Base-by-base conservation (phyloP, 1,140 invertebrate genomes). In the Macrostomum lignano region DNA sequence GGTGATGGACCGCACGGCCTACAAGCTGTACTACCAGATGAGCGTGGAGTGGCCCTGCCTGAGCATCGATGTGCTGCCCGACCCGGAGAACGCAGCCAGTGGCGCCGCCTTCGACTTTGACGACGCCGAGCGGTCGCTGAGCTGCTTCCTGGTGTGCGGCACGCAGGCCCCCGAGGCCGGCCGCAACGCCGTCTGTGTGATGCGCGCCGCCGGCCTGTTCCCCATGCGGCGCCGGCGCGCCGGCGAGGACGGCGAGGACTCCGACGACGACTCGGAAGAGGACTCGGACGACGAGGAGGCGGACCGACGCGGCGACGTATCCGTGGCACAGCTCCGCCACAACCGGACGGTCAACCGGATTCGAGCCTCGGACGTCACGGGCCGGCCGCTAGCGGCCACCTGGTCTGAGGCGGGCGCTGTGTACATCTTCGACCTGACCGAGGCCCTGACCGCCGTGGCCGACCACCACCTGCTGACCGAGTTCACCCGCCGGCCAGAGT, bases 291-390 rank as follows among this genome's bases (percentile, higher is more conserved):
- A n/a, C n/a, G n/a, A n/a, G n/a, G n/a, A n/a, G n/a, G n/a, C n/a
- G n/a, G n/a, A n/a, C n/a, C n/a, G n/a, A n/a, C n/a, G n/a, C n/a
- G n/a, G n/a, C n/a, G n/a, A n/a, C n/a, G n/a, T n/a, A n/a, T n/a
- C n/a, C n/a, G n/a, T n/a, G n/a, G n/a, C n/a, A n/a, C n/a, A n/a
- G n/a, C n/a, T 91, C 20, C 74, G 72, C 52, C 84, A 94, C 59
- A 66, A 71, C 43, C 82, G 86, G 1, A 73, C 73, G 57, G 70
- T 94, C 4, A 94, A 94, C 59, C 67, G 86, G 51, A 68, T 93
- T 36, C 38, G 64, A 62, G 42, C 48, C 26, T 56, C 52, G 20
- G 41, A 37, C 17, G 37, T 65, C 24, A 51, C 53, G 32, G 47
- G 52, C 6, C 52, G 48, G 21, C 36, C 46, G 3, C 46, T 81